Conservation (phyloP, 2,888 invertebrate species). For the Desoria tigrina region DNA sequence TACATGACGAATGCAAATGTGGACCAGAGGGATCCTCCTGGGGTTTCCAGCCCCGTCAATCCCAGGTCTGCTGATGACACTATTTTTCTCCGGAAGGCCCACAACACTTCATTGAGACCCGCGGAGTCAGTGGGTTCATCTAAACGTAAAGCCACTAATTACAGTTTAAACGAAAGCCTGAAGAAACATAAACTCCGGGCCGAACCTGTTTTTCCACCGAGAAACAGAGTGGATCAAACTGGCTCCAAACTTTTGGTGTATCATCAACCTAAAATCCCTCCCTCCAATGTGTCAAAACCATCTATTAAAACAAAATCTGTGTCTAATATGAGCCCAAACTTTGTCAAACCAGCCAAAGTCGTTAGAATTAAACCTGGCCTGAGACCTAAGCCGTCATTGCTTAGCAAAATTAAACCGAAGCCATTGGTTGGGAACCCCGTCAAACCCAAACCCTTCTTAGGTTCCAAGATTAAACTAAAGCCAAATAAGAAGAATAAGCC, state of each 20-base stretch:
- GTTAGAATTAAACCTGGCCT: constrained; percentile 13
- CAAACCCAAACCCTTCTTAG: constrained; percentile 12
- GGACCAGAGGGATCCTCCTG: background rate
- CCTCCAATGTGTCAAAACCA: background rate
- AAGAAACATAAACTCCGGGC: background rate
- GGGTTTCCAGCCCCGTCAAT: background rate
- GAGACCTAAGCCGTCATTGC: background rate
- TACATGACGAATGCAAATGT: background rate
- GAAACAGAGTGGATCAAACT: background rate
- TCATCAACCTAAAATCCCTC: background rate
- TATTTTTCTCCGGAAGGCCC: constrained; percentile 9
- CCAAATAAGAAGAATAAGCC: constrained; percentile 19
- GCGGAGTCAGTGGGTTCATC: background rate
- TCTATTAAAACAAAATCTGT: background rate
- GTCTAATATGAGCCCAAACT: too few species aligned
- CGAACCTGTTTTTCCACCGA: constrained; percentile 3
- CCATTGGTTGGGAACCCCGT: constrained; percentile 7
- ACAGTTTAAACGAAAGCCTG: background rate
- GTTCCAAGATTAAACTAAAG: constrained; percentile 20
- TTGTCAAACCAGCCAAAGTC: background rate
- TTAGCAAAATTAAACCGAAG: constrained; percentile 20
- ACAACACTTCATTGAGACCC: background rate
- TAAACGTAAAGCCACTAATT: background rate
- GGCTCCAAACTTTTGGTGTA: background rate
- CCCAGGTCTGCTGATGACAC: background rate